Conservation (phyloP, 2,113 vertebrate species). For the Antechinus flavipes region DNA sequence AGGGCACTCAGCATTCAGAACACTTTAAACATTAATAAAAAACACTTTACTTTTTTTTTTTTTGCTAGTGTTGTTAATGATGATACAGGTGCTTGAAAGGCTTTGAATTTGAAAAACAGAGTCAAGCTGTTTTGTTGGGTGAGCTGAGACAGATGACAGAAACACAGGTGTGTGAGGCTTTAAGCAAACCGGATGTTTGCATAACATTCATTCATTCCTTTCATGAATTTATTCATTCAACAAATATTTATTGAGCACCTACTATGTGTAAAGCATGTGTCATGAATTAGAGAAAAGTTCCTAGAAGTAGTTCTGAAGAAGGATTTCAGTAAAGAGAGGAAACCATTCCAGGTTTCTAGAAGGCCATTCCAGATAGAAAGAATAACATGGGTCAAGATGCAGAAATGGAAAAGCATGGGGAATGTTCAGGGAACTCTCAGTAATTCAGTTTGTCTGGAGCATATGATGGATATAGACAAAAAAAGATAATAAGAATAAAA, state of each 20-base stretch:
- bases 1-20: conserved; percentile 76
- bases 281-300: conserved; percentile 13
- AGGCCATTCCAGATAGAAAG: not conserved
- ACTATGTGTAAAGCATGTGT: not conserved
- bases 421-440: not conserved
- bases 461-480: not conserved
- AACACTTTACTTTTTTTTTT: conserved; percentile 61
- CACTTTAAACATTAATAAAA: conserved; percentile 85
- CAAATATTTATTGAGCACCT: not conserved
- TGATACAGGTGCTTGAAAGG: conserved; percentile 78
- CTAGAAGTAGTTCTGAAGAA: not conserved
- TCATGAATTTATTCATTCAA: conserved; percentile 49
- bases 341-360: not conserved
- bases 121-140: conserved; percentile 65
- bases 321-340: conserved; percentile 22
- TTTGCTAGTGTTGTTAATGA: conserved; percentile 71
- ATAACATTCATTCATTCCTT: conserved; percentile 59
- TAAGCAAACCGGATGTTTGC: conserved; percentile 60
- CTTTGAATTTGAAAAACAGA: conserved; percentile 47
- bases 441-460: conserved; percentile 28
- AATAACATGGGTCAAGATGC: not conserved
- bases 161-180: conserved; percentile 62
- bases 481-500: conserved; percentile 9
- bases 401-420: not conserved
- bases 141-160: conserved; percentile 55